Base-by-base conservation (phyloP, 2,888 invertebrate genomes). In the Sminthurinus aureus region DNA sequence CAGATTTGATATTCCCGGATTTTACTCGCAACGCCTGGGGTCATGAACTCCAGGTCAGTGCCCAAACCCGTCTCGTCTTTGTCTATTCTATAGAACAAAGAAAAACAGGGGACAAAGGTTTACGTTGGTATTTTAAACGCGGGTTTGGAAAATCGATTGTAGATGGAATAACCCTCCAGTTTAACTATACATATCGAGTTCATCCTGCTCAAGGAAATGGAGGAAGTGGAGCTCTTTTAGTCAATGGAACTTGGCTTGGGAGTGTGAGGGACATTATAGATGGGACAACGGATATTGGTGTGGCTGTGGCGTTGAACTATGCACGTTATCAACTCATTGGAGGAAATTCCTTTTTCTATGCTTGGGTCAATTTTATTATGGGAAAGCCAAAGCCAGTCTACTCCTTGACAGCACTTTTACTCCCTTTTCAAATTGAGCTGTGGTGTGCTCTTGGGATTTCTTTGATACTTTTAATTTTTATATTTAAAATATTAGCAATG, bases 291-390 rank as follows among this genome's bases (percentile, higher is more conserved):
- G 69, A 79, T 51, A 79, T 79, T 24, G 79, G 79, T 2, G 50
- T 79, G 0, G 79, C 79, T 8, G 79, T 79, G 67, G 79, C 79
- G 1, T 20, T 79, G 6, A 79, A 79, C 50, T 79, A 69, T 15
- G 79, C 79, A 0, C 69, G 79, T 4, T 69, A 69, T 38, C 67
- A 69, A 20, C 79, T 79, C 3, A 79, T 79, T 51, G 79, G 79
- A 11, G 79, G 79, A 15, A 79, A 79, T 69, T 69, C 69, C 50
- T 79, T 79, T 51, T 79, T 79, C 79, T 83, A 83, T 78, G 73
- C 81, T 38, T 84, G 58, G 69, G 83, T 83, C 0, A 81, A 81
- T n/a, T 84, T 81, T 71, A 84, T 84, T 76, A 84, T 84, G 83
- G 82, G 83, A 0, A 75, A 22, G 22, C 84, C 84, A 0, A 20